These are phyloP conservation scores for Galleria mellonella DNA, from an alignment of 1,140 invertebrate species.

Conservation along the genomic window DNA sequence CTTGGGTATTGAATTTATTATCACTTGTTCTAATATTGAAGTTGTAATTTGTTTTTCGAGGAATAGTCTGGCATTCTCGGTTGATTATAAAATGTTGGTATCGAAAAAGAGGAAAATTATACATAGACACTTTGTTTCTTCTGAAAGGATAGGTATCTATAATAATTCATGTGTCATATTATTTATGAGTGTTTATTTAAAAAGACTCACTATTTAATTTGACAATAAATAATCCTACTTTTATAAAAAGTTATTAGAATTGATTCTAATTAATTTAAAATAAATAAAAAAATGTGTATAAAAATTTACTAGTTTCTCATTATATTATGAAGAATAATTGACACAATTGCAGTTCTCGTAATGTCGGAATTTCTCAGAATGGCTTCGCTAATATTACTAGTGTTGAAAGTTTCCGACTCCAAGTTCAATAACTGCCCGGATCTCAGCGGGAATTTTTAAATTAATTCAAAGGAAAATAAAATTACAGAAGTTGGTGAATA, in stretches of 20 bases:
- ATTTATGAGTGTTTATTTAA: too few relatives aligned
- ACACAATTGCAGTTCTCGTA: slow-evolving; percentile 8
- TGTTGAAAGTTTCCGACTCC: slow-evolving; percentile 53
- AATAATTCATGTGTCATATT: too few relatives aligned
- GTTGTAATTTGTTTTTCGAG: background rate
- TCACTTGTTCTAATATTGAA: background rate
- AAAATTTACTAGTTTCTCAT: too few relatives aligned
- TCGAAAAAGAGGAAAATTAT: too few relatives aligned
- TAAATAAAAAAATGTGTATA: too few relatives aligned
- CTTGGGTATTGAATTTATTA: slow-evolving; percentile 6
- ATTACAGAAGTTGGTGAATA: slow-evolving; percentile 52
- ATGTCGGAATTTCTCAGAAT: slow-evolving; percentile 44
- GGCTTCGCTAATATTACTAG: slow-evolving; percentile 54
- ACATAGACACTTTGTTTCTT: too few relatives aligned
- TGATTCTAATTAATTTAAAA: too few relatives aligned
- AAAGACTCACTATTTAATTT: too few relatives aligned
- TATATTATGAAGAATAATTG: slow-evolving; percentile 9
- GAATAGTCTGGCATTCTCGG: background rate
- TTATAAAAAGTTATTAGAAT: too few relatives aligned
- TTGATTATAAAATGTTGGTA: too few relatives aligned
- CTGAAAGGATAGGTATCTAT: too few relatives aligned
- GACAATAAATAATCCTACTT: too few relatives aligned
- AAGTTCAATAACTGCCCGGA: slow-evolving; percentile 59
- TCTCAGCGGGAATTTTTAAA: slow-evolving; percentile 61
- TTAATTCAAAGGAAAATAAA: slow-evolving; percentile 68